These are phyloP conservation scores for Trichogramma pretiosum DNA, from an alignment of 1,140 invertebrate genomes.

Conservation along the genomic window DNA sequence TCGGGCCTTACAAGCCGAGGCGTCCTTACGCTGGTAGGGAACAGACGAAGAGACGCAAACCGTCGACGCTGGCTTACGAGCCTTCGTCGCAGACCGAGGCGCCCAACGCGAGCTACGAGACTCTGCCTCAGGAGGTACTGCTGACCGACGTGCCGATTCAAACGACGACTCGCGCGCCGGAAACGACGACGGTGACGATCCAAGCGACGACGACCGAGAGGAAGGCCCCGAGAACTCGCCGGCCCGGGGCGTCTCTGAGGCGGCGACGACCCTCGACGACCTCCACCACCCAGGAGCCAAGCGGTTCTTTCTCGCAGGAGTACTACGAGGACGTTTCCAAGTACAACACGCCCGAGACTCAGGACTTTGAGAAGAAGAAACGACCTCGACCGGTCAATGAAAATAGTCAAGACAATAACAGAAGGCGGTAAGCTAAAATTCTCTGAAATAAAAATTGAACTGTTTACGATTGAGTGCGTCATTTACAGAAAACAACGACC, in stretches of 20 bases:
- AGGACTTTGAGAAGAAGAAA: conserved; percentile 18
- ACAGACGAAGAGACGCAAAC: conserved; percentile 23
- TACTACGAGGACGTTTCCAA: conserved; percentile 22
- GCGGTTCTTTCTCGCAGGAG: not conserved
- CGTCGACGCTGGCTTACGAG: conserved; percentile 19
- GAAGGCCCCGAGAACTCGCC: conserved; percentile 18
- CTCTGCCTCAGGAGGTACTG: conserved; percentile 16
- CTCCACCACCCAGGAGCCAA: conserved; percentile 18
- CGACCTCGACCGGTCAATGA: conserved; percentile 12
- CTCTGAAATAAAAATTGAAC: no score
- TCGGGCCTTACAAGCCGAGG: conserved; percentile 18
- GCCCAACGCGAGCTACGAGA: not conserved
- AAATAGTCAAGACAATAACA: conserved; percentile 17
- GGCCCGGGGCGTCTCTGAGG: conserved; percentile 19
- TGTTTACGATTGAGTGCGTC: no score
- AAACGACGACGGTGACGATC: conserved; percentile 2
- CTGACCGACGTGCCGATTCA: conserved; percentile 15
- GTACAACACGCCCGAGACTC: conserved; percentile 19
- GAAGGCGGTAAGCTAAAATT: no score
- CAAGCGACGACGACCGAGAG: conserved; percentile 10
- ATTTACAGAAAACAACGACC: conserved; percentile 12
- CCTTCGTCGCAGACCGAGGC: conserved; percentile 17
- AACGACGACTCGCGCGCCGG: conserved; percentile 13
- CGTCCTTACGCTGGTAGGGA: conserved; percentile 20
- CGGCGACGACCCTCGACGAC: conserved; percentile 24